Evolutionary conservation across 2,113 vertebrate species (phyloP).

Genomic region (Aphyosemion australe): DNA sequence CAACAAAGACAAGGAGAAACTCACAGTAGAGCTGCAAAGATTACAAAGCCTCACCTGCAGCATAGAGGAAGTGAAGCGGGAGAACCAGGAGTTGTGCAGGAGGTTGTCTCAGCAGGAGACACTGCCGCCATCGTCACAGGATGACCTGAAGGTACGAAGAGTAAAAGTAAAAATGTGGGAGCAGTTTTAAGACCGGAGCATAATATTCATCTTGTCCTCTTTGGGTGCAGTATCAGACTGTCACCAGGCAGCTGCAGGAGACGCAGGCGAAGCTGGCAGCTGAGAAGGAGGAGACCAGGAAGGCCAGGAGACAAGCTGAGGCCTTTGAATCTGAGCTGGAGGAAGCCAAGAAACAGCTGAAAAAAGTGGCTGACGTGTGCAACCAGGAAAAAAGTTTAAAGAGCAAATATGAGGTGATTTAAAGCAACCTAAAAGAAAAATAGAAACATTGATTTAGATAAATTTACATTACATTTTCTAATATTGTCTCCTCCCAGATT

Average conservation of each 20-base stretch:
- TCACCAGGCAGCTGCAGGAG: slow-evolving; percentile 59
- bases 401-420: slow-evolving; percentile 62
- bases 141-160: slow-evolving; percentile 44
- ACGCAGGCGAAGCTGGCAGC: slow-evolving; percentile 26
- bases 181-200: too few relatives aligned
- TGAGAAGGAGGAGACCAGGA: slow-evolving; percentile 37
- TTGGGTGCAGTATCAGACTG: slow-evolving; percentile 47
- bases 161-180: too few relatives aligned
- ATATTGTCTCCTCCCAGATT: too few relatives aligned
- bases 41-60: slow-evolving; percentile 11
- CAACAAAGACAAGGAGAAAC: slow-evolving; percentile 63
- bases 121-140: slow-evolving; percentile 12
- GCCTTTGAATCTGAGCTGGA: slow-evolving; percentile 25
- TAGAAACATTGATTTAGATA: too few relatives aligned
- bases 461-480: too few relatives aligned
- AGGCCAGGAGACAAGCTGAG: slow-evolving; percentile 5
- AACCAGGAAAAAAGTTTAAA: not conserved
- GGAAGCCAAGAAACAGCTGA: slow-evolving; percentile 30
- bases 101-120: slow-evolving; percentile 41
- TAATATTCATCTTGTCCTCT: not conserved
- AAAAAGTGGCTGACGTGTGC: not conserved
- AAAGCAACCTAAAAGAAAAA: too few relatives aligned
- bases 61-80: slow-evolving; percentile 42
- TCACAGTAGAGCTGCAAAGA: slow-evolving; percentile 55
- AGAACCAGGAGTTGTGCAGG: slow-evolving; percentile 50